Evolutionary conservation across 2,888 invertebrate genomes (phyloP), one percentile per base, ranked within the genome.

Genomic region (Trachelus troglodyta): DNA sequence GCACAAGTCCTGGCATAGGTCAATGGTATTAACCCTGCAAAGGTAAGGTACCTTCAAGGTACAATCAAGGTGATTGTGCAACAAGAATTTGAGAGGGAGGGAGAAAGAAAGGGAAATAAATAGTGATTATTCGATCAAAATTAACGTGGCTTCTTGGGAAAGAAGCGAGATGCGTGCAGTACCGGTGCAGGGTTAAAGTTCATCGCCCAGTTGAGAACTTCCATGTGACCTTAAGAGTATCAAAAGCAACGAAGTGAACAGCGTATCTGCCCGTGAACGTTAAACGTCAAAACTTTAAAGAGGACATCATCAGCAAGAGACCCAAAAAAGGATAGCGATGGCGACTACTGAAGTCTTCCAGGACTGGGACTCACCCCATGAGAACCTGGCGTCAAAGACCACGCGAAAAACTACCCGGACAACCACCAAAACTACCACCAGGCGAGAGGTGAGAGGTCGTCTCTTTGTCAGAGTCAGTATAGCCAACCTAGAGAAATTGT

Each of bases 311-410:
- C 23, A 23, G 56, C 56, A 56, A 56, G 23, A 56, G 56, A 56
- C 9, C 69, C 34, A 77, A 12, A 69, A 79, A 79, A 73, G 69
- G 34, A 75, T 81, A 85, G 79, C 75, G 76, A 91, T 91, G 91
- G 89, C 90, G 81, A 91, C 91, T 34, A 91, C 91, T 71, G 90
- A 91, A 78, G 88, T 91, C 33, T 91, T 90, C 80, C 91, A 91
- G 85, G 91, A 91, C 76, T 91, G 91, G 91, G 91, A 91, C 73
- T 87, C 87, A 11, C 90, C 91, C 76, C 87, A 89, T 73, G 91
- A 90, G 75, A 89, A 83, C 68, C 79, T 89, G 69, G 87, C 88
- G 33, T 76, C 31, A n/a, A 79, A 12, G 33, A 83, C 87, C 37
- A 82, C 85, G 31, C 83, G 85, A 75, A 85, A 81, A 79, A 87